Conservation (phyloP, 2,888 invertebrate genomes). For the Hypena proboscidalis region DNA sequence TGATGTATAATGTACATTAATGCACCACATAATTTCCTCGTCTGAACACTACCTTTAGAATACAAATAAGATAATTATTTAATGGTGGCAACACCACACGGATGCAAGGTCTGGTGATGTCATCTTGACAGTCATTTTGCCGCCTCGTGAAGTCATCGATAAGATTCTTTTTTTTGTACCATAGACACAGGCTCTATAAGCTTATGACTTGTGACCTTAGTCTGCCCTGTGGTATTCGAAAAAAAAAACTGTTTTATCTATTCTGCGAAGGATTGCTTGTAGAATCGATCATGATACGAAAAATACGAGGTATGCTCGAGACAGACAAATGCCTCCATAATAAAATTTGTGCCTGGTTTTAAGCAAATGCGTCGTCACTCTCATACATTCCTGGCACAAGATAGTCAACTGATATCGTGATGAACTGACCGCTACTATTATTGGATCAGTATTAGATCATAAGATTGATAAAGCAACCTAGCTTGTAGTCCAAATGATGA, state of each 20-base stretch:
- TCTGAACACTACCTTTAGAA: constrained; percentile 3
- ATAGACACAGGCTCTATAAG: constrained; percentile 2
- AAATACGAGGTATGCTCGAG: no score
- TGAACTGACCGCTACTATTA: no score
- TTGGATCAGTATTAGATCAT: no score
- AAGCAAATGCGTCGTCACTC: no score
- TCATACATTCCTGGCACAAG: no score
- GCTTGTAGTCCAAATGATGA: no score
- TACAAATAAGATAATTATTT: constrained; percentile 12
- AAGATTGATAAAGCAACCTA: no score
- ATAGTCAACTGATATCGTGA: no score
- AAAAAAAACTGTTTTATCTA: neutral
- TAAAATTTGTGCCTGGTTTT: no score
- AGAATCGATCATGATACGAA: no score
- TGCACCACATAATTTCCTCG: neutral
- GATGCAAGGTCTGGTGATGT: constrained; percentile 46
- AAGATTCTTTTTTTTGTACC: constrained; percentile 12
- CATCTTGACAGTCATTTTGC: constrained; percentile 30
- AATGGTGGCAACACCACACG: constrained; percentile 43
- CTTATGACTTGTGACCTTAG: constrained; percentile 17
- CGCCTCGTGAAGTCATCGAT: constrained; percentile 19
- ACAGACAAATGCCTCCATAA: no score
- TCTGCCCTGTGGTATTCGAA: constrained; percentile 2
- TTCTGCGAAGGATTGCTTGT: no score
- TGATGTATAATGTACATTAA: neutral